Conservation (phyloP, 2,888 invertebrate genomes). For the Epistrophella euchroma region DNA sequence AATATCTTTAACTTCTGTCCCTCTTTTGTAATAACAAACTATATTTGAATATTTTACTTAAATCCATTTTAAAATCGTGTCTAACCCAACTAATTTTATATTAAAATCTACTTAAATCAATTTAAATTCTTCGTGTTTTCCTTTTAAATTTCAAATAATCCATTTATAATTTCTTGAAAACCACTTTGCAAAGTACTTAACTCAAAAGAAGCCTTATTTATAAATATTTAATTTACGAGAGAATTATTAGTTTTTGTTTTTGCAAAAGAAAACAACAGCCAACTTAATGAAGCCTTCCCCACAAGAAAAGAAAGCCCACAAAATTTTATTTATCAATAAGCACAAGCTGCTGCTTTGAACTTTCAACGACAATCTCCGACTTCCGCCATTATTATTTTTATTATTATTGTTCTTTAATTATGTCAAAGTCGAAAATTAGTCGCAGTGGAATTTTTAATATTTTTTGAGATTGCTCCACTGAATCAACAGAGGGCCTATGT, state of each 20-base stretch:
- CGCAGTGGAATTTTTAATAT: neutral
- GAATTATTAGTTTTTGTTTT: constrained; percentile 20
- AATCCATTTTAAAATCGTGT: neutral
- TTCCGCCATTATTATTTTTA: neutral
- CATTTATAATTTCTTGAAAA: constrained; percentile 35
- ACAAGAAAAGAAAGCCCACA: neutral
- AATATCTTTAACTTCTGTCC: too few relatives aligned
- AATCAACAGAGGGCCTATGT: neutral
- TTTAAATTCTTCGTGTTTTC: neutral
- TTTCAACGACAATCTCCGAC: neutral
- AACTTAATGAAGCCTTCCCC: constrained; percentile 29
- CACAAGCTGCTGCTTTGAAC: neutral
- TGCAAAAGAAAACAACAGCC: neutral
- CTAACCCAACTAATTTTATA: neutral
- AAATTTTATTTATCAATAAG: constrained; percentile 45
- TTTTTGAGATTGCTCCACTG: neutral
- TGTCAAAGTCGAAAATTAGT: constrained; percentile 5
- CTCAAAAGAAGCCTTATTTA: constrained; percentile 17
- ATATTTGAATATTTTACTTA: neutral
- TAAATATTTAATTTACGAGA: neutral
- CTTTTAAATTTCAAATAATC: constrained; percentile 11
- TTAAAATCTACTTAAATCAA: neutral
- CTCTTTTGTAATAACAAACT: too few relatives aligned
- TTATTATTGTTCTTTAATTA: constrained; percentile 20
- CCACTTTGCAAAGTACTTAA: neutral